Evolutionary conservation across 2,888 invertebrate species (phyloP).

Genomic region (Lordiphosa andalusiaca): DNA sequence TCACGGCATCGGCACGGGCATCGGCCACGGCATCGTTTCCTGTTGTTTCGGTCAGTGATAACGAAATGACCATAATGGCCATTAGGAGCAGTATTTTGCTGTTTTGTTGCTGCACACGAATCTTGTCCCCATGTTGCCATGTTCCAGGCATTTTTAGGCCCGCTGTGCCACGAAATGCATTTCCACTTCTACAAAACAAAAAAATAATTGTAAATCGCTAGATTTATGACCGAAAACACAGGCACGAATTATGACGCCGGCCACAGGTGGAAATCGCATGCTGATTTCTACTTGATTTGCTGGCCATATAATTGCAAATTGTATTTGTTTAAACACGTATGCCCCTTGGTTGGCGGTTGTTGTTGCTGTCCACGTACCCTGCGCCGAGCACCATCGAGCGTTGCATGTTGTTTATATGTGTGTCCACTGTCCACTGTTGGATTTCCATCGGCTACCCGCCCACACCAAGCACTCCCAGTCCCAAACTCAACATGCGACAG

Average conservation of each 20-base stretch:
- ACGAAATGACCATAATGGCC: constrained; percentile 70
- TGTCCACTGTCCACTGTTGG: constrained; percentile 47
- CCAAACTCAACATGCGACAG: constrained; percentile 25
- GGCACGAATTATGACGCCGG: constrained; percentile 74
- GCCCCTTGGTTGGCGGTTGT: constrained; percentile 11
- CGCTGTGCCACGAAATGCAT: constrained; percentile 72
- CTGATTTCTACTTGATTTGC: constrained; percentile 72
- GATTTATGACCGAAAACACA: constrained; percentile 72
- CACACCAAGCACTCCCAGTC: constrained; percentile 51
- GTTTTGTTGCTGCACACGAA: constrained; percentile 38
- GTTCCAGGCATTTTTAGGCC: constrained; percentile 49
- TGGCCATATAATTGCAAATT: constrained; percentile 73
- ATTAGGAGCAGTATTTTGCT: constrained; percentile 60
- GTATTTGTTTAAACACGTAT: constrained; percentile 74
- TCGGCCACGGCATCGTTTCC: constrained; percentile 47
- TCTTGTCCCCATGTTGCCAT: constrained; percentile 43
- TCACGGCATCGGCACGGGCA: constrained; percentile 28
- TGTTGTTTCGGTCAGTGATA: constrained; percentile 54
- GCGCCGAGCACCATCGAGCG: constrained; percentile 44
- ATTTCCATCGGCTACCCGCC: constrained; percentile 50
- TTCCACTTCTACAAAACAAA: constrained; percentile 28
- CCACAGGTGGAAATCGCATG: constrained; percentile 74
- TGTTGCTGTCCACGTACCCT: constrained; percentile 20
- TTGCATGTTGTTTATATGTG: constrained; percentile 59
- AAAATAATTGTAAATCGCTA: constrained; percentile 74